Evolutionary conservation across 1,140 invertebrate species (phyloP), one percentile per base, ranked within the genome.

Genomic region (Pseudomyrmex dendroicus): DNA sequence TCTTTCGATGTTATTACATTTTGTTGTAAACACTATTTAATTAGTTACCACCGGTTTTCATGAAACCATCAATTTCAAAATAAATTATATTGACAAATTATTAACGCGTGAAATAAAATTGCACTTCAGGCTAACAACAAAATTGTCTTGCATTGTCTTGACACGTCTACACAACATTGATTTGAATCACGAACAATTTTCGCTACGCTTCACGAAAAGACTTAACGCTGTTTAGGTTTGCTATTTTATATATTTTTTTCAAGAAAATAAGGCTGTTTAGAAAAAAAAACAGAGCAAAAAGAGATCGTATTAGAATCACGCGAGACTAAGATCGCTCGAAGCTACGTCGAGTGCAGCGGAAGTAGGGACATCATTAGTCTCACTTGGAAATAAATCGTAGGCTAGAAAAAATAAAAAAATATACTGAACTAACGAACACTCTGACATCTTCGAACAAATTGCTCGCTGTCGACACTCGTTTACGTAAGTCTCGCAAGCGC

Each of bases 281-380:
- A 52, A 10, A n/a, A 15, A 35, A 35, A 35, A 35, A 35, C 35
- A 35, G 35, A 35, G 35, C 35, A 7, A 35, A 35, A 35, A 35
- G 22, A n/a, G 50, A 82, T 13, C 70, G 17, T 22, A 63, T 82
- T 74, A 74, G 59, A 64, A 82, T 73, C 70, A 82, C 70, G 70
- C 70, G 48, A 82, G 70, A 17, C 70, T 63, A 20, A 44, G 46
- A 46, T 22, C 22, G 25, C 68, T 17, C 59, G 9, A 63, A 59
- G 59, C 78, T 35, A 22, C 13, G 70, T 48, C 57, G 48, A 56
- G 57, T 48, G 57, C 78, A 82, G 22, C 48, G 48, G 59, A 74
- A 74, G 48, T 44, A 25, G 57, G 56, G 22, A 82, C 72, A 62
- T 62, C 59, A 82, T 82, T 82, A 74, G 68, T 82, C 17, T 25